Conservation (phyloP, 2,888 invertebrate species). For the Zonitis immaculata region DNA sequence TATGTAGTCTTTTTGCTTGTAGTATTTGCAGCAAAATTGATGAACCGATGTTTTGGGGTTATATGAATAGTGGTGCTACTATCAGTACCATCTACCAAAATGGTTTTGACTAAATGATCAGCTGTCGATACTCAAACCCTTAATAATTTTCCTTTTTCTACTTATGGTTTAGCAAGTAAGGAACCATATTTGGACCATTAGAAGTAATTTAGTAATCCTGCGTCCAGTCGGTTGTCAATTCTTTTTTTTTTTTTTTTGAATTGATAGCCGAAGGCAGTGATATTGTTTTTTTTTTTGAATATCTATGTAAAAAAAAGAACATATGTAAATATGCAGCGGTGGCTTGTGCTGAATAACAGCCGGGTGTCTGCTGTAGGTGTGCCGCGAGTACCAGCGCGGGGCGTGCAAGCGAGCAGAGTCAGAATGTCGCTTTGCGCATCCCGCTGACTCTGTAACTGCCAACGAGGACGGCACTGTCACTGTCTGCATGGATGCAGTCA, state of each 20-base stretch:
- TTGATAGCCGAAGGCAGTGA: constrained; percentile 19
- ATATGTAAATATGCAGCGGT: constrained; percentile 37
- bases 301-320: background rate
- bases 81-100: background rate
- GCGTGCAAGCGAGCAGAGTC: constrained; percentile 96
- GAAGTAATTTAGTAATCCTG: constrained; percentile 9
- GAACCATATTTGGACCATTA: background rate
- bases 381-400: constrained; percentile 98
- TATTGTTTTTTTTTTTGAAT: constrained; percentile 1
- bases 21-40: background rate
- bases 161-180: background rate
- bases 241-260: too few relatives aligned
- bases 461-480: constrained; percentile 98
- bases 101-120: background rate
- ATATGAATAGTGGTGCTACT: background rate
- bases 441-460: constrained; percentile 93
- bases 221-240: constrained; percentile 19
- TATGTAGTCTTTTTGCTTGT: background rate
- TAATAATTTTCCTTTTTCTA: background rate
- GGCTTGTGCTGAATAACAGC: constrained; percentile 42
- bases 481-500: constrained; percentile 99
- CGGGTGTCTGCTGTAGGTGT: constrained; percentile 70
- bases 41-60: background rate
- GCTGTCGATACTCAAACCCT: background rate
- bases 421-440: constrained; percentile 99